phyloP scores from a whole-genome alignment of 2,888 invertebrate species.

The Mimas tiliae region DNA sequence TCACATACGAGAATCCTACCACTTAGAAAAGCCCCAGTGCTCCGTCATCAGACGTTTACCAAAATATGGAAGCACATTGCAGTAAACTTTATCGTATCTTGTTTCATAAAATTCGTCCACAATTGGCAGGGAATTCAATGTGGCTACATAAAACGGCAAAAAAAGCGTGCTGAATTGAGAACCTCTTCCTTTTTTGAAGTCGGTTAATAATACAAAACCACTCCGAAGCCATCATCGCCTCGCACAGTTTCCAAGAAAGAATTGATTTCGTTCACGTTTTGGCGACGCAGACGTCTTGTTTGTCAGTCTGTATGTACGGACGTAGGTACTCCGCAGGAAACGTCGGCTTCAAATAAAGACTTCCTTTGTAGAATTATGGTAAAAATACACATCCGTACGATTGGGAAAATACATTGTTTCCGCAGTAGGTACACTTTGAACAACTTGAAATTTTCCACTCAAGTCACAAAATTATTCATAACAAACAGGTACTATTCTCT shows the following conservation, averaged over 20 bases:
- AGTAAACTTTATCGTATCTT: no score
- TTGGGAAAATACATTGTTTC: conserved; percentile 39
- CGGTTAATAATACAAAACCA: neutral
- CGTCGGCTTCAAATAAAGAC: conserved; percentile 68
- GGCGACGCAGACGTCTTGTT: conserved; percentile 47
- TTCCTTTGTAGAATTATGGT: conserved; percentile 61
- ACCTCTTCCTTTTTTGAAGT: no score
- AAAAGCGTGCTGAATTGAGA: no score
- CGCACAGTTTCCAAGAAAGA: conserved; percentile 69
- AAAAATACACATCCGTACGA: conserved; percentile 43
- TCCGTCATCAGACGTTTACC: no score
- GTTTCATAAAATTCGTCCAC: no score
- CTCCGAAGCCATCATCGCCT: conserved; percentile 55
- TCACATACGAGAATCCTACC: no score
- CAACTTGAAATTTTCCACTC: neutral
- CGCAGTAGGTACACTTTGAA: conserved; percentile 14
- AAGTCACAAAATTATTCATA: neutral
- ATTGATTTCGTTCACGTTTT: conserved; percentile 62
- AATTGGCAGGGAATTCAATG: no score
- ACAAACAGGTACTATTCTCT: no score
- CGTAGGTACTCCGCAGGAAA: conserved; percentile 47
- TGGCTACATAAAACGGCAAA: no score
- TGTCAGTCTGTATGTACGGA: conserved; percentile 54
- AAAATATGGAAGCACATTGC: no score
- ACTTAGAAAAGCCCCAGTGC: no score